These are phyloP conservation scores for Podarcis muralis DNA, from an alignment of 2,113 vertebrate genomes.

Conservation along the genomic window DNA sequence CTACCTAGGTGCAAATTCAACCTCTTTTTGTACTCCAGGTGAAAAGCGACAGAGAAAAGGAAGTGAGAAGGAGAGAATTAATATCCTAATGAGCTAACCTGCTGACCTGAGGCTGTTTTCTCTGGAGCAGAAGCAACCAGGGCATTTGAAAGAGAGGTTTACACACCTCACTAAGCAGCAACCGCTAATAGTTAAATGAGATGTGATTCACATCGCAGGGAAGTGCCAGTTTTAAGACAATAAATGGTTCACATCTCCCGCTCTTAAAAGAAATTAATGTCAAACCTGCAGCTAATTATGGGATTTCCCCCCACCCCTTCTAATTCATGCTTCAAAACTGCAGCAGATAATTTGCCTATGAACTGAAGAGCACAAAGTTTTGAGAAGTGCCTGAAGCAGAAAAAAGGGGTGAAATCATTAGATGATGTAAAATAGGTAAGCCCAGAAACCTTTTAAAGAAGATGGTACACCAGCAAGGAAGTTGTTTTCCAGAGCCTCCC, in stretches of 20 bases:
- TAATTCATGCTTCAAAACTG: conserved; percentile 35
- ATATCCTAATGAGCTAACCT: conserved; percentile 9
- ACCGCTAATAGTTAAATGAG: neutral
- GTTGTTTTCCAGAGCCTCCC: neutral
- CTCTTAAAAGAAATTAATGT: neutral
- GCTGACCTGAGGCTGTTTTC: conserved; percentile 40
- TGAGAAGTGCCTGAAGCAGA: neutral
- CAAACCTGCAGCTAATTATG: neutral
- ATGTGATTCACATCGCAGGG: conserved; percentile 3
- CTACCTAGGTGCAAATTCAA: conserved; percentile 8
- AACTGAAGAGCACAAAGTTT: too few relatives aligned
- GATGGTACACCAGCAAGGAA: neutral
- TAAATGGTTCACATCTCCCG: neutral
- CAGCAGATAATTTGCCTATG: neutral
- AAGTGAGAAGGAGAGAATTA: conserved; percentile 28
- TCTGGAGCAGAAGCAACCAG: neutral
- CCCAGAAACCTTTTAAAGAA: neutral
- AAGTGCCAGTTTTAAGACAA: neutral
- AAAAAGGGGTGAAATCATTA: neutral
- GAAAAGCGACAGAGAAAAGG: neutral
- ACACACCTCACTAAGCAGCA: conserved; percentile 24
- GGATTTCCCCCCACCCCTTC: neutral
- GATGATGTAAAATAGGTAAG: neutral
- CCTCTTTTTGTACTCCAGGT: neutral
- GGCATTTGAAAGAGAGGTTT: conserved; percentile 38